Conservation (phyloP, 2,797 vertebrate genomes). For the Pogonophryne albipinna region DNA sequence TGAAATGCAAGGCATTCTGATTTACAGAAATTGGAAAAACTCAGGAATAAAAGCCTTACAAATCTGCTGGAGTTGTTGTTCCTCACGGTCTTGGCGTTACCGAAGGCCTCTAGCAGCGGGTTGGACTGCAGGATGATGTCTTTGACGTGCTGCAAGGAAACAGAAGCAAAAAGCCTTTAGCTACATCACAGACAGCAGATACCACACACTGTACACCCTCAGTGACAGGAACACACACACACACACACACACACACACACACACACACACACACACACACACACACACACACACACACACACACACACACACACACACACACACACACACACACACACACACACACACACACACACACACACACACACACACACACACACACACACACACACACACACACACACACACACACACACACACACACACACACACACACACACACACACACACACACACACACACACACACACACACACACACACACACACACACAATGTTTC, state of each 20-base stretch:
- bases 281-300: too few relatives aligned
- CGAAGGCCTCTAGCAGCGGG: constrained; percentile 96
- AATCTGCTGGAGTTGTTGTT: constrained; percentile 99
- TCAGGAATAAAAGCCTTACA: constrained; percentile 82
- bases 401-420: constrained; percentile 27
- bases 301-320: constrained; percentile 28
- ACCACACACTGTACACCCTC: constrained; percentile 50
- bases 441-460: constrained; percentile 34
- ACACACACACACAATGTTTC: constrained; percentile 51
- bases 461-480: constrained; percentile 24
- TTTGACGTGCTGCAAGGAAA: constrained; percentile 92
- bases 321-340: constrained; percentile 6
- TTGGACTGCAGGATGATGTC: constrained; percentile 99
- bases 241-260: constrained; percentile 21
- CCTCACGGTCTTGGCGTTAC: constrained; percentile 96
- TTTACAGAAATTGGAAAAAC: constrained; percentile 23
- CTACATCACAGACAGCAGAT: constrained; percentile 47
- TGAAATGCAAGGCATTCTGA: neutral
- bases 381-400: constrained; percentile 1
- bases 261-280: constrained; percentile 16
- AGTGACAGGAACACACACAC: constrained; percentile 51
- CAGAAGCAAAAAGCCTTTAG: constrained; percentile 54
- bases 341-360: constrained; percentile 21
- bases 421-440: constrained; percentile 23
- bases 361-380: neutral